These are phyloP conservation scores for Poliocrania exsul DNA, from an alignment of 2,797 vertebrate genomes.

Conservation along the genomic window DNA sequence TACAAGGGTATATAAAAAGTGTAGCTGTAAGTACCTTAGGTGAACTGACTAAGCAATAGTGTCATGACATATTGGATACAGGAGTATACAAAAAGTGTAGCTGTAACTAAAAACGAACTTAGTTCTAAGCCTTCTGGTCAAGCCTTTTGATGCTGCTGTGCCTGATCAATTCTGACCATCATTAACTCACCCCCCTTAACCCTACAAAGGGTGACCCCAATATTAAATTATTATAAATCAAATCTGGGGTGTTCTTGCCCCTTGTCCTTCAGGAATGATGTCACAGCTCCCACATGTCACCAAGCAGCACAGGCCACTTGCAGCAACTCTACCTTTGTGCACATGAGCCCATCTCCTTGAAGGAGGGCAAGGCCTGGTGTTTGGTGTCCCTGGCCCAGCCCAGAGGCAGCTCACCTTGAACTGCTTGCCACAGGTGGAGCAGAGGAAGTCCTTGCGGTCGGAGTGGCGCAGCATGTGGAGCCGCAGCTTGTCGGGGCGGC, in stretches of 20 bases:
- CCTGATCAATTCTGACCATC: no score
- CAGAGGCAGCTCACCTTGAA: conserved; percentile 86
- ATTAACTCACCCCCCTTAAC: no score
- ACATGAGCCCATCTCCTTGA: neutral
- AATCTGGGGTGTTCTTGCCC: neutral
- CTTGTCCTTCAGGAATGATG: neutral
- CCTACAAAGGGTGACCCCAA: no score
- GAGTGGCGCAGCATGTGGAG: conserved; percentile 97
- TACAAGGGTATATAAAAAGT: no score
- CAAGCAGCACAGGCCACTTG: neutral
- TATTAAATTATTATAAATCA: neutral
- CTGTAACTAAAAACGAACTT: no score
- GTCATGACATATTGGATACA: no score
- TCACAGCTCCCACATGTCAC: neutral
- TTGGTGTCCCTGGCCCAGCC: neutral
- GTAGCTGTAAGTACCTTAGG: no score
- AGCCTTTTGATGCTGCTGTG: no score
- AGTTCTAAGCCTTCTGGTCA: no score
- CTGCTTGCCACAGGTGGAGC: conserved; percentile 97
- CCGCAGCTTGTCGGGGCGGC: conserved; percentile 94
- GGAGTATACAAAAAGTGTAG: no score
- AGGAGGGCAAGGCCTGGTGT: neutral
- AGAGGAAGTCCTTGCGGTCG: conserved; percentile 97
- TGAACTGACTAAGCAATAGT: no score
- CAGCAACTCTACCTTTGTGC: neutral